Evolutionary conservation across 35 echinoderm and acorn worm genomes (phyloP).

Genomic region (Anneissia japonica): DNA sequence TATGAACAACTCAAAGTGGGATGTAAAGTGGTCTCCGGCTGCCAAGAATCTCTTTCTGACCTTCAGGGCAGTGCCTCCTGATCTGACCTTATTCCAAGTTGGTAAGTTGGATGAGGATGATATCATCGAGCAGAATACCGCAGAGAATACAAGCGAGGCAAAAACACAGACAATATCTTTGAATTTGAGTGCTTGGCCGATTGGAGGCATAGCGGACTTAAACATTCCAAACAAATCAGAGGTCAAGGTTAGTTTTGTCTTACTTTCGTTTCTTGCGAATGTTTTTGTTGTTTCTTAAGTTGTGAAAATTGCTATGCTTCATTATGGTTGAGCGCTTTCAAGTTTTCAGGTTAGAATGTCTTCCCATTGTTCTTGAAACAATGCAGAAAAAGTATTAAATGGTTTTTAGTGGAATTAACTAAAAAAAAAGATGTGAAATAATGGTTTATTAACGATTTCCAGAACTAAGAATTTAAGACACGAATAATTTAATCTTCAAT

Average conservation of each 20-base stretch:
- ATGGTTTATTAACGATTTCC: too few relatives aligned
- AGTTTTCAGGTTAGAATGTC: too few relatives aligned
- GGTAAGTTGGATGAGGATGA: background rate
- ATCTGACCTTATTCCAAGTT: background rate
- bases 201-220: background rate
- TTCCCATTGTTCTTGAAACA: too few relatives aligned
- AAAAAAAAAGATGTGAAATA: too few relatives aligned
- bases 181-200: background rate
- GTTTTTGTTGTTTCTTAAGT: conserved; percentile 58
- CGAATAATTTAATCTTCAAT: too few relatives aligned
- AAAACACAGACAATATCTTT: background rate
- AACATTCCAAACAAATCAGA: background rate
- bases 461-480: too few relatives aligned
- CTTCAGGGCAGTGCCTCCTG: background rate
- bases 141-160: background rate
- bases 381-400: too few relatives aligned
- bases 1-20: background rate
- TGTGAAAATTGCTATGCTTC: too few relatives aligned
- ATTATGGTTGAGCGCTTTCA: too few relatives aligned
- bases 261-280: background rate
- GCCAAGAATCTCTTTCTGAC: background rate
- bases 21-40: background rate
- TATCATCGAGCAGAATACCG: background rate
- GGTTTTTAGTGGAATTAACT: too few relatives aligned
- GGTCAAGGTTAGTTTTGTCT: background rate